A percentile compares a stretch with the other conserved stretches of the same genome.
Conservation (phyloP, 2,113 vertebrate species). For the Leucoraja erinaceus region DNA sequence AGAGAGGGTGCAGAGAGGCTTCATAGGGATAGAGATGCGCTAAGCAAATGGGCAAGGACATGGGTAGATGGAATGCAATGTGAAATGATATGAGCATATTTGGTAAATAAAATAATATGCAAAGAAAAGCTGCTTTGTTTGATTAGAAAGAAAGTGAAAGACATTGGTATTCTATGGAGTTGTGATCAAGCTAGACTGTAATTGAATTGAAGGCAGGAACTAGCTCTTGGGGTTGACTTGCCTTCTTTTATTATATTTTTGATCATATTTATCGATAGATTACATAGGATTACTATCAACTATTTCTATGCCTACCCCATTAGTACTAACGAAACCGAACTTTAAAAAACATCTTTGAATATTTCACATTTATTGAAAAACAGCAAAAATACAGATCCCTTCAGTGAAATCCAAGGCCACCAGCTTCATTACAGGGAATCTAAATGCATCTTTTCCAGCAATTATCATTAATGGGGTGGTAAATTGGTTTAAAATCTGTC, state of each 20-base stretch:
- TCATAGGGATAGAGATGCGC: too few relatives aligned
- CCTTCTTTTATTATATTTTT: neutral
- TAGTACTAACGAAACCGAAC: neutral
- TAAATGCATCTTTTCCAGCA: neutral
- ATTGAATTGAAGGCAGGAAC: neutral
- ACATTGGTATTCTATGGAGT: too few relatives aligned
- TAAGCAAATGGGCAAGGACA: too few relatives aligned
- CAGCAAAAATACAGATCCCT: neutral
- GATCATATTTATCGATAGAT: neutral
- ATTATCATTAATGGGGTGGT: neutral
- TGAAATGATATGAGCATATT: too few relatives aligned
- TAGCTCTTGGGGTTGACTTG: neutral
- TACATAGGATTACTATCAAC: neutral
- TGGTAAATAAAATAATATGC: too few relatives aligned
- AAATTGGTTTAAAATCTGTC: neutral
- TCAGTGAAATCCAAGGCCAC: neutral
- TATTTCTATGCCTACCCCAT: neutral
- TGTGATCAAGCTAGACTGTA: neutral
- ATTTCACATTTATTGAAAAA: neutral
- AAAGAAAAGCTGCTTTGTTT: too few relatives aligned
- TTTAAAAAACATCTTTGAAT: neutral
- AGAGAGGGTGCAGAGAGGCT: too few relatives aligned
- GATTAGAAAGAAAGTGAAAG: too few relatives aligned
- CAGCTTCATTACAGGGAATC: neutral
- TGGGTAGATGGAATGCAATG: too few relatives aligned